Evolutionary conservation across 2,113 vertebrate genomes (phyloP).

Genomic region (Noturus placidus): DNA sequence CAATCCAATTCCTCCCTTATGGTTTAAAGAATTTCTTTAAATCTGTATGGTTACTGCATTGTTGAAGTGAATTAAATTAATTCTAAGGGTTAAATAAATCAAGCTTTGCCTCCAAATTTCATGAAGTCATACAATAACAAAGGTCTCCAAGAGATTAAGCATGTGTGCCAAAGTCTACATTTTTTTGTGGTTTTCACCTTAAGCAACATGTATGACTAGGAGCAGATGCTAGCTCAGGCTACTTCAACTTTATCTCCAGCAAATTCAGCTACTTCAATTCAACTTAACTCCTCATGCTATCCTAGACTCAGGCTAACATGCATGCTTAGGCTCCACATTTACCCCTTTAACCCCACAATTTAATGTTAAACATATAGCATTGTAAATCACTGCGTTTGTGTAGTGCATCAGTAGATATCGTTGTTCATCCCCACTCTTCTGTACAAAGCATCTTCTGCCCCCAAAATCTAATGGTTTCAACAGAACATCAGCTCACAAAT

Average conservation of each 20-base stretch:
- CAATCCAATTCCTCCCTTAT: background rate
- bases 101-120: conserved; percentile 37
- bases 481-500: conserved; percentile 44
- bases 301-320: conserved; percentile 26
- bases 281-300: conserved; percentile 31
- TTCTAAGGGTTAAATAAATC: conserved; percentile 29
- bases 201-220: conserved; percentile 41
- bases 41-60: background rate
- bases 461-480: conserved; percentile 43
- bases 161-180: conserved; percentile 26
- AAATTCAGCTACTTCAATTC: background rate
- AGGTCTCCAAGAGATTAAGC: background rate
- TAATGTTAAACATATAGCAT: conserved; percentile 50
- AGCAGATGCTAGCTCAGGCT: conserved; percentile 41
- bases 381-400: conserved; percentile 41
- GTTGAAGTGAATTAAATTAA: conserved; percentile 20
- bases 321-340: conserved; percentile 40
- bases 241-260: conserved; percentile 49
- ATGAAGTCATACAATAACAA: conserved; percentile 44
- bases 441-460: conserved; percentile 33
- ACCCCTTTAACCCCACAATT: conserved; percentile 38
- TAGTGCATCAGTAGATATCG: conserved; percentile 45
- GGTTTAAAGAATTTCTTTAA: conserved; percentile 19
- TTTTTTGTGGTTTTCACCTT: conserved; percentile 31
- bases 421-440: conserved; percentile 28